Evolutionary conservation across 2,888 invertebrate genomes (phyloP).

Genomic region (Xiphydria camelus): DNA sequence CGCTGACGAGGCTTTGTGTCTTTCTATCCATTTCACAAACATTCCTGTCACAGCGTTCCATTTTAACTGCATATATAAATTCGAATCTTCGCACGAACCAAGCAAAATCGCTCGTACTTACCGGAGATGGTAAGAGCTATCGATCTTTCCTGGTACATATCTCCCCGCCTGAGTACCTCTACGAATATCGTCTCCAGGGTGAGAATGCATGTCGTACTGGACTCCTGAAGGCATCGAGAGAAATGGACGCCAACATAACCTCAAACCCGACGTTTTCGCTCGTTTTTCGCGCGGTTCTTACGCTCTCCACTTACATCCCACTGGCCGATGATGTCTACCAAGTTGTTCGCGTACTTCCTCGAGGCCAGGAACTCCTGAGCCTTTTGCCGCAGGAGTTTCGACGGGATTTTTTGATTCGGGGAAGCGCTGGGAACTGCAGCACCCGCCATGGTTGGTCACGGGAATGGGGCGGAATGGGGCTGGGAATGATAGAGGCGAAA

Average conservation of each 20-base stretch:
- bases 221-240: slow-evolving; percentile 32
- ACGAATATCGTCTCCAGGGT: slow-evolving; percentile 74
- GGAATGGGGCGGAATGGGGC: slow-evolving; percentile 17
- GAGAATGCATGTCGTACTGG: slow-evolving; percentile 64
- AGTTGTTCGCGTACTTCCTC: slow-evolving; percentile 67
- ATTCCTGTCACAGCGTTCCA: no score
- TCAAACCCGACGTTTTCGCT: slow-evolving; percentile 21
- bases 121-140: slow-evolving; percentile 49
- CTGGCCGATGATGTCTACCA: slow-evolving; percentile 70
- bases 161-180: slow-evolving; percentile 68
- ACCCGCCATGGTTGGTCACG: slow-evolving; percentile 37
- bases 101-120: no score
- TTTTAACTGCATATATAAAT: no score
- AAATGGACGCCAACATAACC: slow-evolving; percentile 30
- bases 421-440: slow-evolving; percentile 40
- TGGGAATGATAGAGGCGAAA: slow-evolving; percentile 22
- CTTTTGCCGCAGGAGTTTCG: slow-evolving; percentile 69
- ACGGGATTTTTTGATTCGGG: slow-evolving; percentile 61
- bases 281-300: no score
- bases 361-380: slow-evolving; percentile 73
- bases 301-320: slow-evolving; percentile 64
- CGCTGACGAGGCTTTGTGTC: no score
- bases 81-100: no score
- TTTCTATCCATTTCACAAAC: no score
- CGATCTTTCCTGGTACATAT: slow-evolving; percentile 64